phyloP scores from a whole-genome alignment of 2,797 vertebrate species.

The Propithecus perrieri region DNA sequence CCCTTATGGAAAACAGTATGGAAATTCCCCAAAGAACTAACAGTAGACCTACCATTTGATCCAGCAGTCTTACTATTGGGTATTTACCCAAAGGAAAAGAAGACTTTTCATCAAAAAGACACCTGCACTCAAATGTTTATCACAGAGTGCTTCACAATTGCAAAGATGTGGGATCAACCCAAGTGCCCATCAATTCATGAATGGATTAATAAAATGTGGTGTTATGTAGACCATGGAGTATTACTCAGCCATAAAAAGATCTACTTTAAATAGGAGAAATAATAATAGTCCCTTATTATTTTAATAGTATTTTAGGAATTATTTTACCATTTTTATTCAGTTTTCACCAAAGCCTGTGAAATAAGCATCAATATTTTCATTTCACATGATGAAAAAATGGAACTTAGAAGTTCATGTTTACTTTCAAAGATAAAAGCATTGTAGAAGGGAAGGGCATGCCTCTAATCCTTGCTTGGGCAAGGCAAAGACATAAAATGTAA shows the following conservation, averaged over 20 bases:
- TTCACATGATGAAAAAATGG: neutral
- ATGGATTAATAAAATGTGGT: neutral
- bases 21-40: neutral
- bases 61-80: neutral
- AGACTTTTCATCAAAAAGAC: neutral
- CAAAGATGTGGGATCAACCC: neutral
- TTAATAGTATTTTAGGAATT: neutral
- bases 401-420: neutral
- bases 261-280: neutral
- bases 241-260: neutral
- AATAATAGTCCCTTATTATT: neutral
- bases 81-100: neutral
- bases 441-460: no score
- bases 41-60: neutral
- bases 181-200: neutral
- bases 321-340: constrained; percentile 12
- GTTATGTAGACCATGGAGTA: neutral
- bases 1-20: neutral
- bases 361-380: neutral
- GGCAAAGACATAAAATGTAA: no score
- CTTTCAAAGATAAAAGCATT: neutral
- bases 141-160: neutral
- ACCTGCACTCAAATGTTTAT: neutral
- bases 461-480: no score
- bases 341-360: neutral